Percentiles rank a stretch among this genome's conserved stretches.
phyloP scores from a whole-genome alignment of 2,888 invertebrate species.

The Ectemnius cavifrons region DNA sequence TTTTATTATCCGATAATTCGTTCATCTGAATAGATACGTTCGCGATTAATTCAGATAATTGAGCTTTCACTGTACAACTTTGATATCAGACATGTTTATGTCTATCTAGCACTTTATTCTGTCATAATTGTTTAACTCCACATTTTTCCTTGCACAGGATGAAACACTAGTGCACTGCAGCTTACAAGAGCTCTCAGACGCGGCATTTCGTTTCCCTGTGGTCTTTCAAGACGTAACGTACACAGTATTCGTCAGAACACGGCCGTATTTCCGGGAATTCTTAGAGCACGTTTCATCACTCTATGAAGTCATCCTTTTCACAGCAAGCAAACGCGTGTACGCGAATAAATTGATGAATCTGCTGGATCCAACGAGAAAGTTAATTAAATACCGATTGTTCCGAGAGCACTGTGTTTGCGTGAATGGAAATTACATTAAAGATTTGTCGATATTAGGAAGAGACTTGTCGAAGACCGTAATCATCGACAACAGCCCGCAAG shows the following conservation, averaged over 20 bases:
- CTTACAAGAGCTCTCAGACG: conserved; percentile 93
- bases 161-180: conserved; percentile 98
- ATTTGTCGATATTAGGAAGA: conserved; percentile 93
- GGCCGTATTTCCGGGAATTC: conserved; percentile 95
- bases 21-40: too few species aligned
- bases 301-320: conserved; percentile 97
- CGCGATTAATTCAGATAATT: too few species aligned
- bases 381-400: conserved; percentile 95
- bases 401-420: conserved; percentile 97
- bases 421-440: conserved; percentile 97
- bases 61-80: too few species aligned
- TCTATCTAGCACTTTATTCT: too few species aligned
- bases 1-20: too few species aligned
- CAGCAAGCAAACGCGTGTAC: conserved; percentile 96
- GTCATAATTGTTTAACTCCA: background rate
- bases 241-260: conserved; percentile 90
- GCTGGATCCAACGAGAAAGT: conserved; percentile 91
- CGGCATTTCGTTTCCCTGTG: conserved; percentile 96
- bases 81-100: too few species aligned
- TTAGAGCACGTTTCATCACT: conserved; percentile 91
- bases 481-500: conserved; percentile 94
- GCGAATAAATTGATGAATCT: conserved; percentile 95
- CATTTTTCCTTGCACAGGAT: conserved; percentile 81
- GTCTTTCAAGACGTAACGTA: conserved; percentile 94
- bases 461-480: conserved; percentile 94